phyloP scores from a whole-genome alignment of 2,113 vertebrate species.

The Chauna torquata region DNA sequence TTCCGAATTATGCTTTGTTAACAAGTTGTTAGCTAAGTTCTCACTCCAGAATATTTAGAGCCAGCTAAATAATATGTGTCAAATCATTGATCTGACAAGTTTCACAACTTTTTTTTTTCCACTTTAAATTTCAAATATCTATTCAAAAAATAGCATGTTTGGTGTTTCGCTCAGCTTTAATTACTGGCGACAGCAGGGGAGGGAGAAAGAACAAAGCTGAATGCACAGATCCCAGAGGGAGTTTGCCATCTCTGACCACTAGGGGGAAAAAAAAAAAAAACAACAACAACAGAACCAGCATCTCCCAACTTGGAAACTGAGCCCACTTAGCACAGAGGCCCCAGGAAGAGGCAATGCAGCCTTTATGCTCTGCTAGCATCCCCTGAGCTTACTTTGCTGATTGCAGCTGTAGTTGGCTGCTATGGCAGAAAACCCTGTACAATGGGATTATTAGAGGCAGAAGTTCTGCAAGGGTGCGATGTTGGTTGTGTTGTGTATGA shows the following conservation, averaged over 20 bases:
- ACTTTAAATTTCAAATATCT: conserved; percentile 72
- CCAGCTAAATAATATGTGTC: conserved; percentile 73
- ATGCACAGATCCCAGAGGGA: not conserved
- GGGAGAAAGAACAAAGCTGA: conserved; percentile 6
- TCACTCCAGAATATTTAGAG: conserved; percentile 74
- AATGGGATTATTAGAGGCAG: not conserved
- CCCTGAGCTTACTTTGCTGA: not conserved
- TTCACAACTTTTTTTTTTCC: conserved; percentile 70
- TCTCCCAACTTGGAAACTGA: not conserved
- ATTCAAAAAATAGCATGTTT: conserved; percentile 67
- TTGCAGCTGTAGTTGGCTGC: not conserved
- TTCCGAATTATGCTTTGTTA: conserved; percentile 71
- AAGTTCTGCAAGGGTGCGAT: not conserved
- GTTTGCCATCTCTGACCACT: conserved; percentile 42
- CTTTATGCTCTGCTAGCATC: not conserved
- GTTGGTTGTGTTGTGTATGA: not conserved
- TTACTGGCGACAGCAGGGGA: not conserved
- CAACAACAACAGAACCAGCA: not conserved
- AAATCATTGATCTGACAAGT: conserved; percentile 73
- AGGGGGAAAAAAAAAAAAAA: not conserved
- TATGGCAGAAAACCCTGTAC: not conserved
- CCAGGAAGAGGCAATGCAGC: not conserved
- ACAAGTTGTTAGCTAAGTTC: conserved; percentile 73
- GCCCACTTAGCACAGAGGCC: not conserved
- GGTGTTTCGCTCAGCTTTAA: conserved; percentile 54